These are phyloP conservation scores for Bradypodion ventrale DNA, from an alignment of 2,797 vertebrate species.

Conservation along the genomic window DNA sequence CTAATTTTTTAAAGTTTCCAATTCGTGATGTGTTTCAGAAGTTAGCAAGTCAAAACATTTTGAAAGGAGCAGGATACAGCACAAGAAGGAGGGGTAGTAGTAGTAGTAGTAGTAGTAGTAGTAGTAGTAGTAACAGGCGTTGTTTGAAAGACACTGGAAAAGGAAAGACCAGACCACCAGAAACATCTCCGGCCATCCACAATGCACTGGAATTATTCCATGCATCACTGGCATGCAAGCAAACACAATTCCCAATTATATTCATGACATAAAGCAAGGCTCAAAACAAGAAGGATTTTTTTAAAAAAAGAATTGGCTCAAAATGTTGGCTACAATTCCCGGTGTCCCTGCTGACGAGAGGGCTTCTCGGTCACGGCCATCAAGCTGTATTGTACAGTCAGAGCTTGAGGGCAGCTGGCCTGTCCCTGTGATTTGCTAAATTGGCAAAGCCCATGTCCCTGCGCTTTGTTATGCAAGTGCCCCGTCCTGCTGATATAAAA, in stretches of 20 bases:
- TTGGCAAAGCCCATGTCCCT: neutral
- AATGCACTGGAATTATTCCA: neutral
- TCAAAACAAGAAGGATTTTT: neutral
- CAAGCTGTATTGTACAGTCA: neutral
- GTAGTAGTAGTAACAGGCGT: too few relatives aligned
- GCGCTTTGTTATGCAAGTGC: neutral
- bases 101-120: too few relatives aligned
- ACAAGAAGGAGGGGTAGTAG: too few relatives aligned
- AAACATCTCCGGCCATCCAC: too few relatives aligned
- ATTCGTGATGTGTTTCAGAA: too few relatives aligned
- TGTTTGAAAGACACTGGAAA: neutral
- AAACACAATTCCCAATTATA: neutral
- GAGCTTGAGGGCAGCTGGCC: neutral
- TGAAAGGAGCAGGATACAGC: neutral
- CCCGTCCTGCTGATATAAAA: neutral
- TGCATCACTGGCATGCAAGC: too few relatives aligned
- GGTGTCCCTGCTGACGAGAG: too few relatives aligned
- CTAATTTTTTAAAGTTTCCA: too few relatives aligned
- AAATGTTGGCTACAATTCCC: neutral
- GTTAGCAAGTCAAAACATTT: neutral
- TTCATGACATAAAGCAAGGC: neutral
- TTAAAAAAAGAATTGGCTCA: neutral
- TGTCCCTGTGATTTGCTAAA: neutral
- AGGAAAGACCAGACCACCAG: neutral
- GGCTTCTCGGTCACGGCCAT: neutral